A percentile compares a stretch with the other conserved stretches of the same genome.
Evolutionary conservation across 23 tunicate species (phyloP).

Genomic region (Halocynthia aurantium): DNA sequence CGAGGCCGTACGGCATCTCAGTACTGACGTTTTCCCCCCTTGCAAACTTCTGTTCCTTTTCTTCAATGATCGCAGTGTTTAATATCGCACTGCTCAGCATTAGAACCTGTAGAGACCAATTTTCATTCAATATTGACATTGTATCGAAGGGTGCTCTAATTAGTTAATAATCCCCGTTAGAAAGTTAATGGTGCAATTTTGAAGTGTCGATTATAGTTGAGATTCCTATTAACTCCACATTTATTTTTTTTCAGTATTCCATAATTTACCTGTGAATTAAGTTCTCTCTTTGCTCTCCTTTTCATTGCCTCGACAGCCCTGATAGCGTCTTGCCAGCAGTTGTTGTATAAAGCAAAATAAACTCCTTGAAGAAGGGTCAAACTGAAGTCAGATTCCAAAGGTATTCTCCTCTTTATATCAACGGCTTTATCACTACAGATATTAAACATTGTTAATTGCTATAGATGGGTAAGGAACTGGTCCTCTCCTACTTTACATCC

Average conservation of each 20-base stretch:
- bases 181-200: no score
- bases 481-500: no score
- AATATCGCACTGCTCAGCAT: slow-evolving; percentile 69
- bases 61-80: slow-evolving; percentile 32
- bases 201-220: no score
- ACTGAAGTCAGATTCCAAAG: slow-evolving; percentile 18
- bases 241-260: not conserved
- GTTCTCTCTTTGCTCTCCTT: slow-evolving; percentile 53
- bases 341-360: slow-evolving; percentile 66
- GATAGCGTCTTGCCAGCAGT: slow-evolving; percentile 30
- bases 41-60: slow-evolving; percentile 19
- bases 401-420: slow-evolving; percentile 19
- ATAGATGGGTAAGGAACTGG: no score
- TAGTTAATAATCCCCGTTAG: not conserved
- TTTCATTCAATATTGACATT: no score
- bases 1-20: slow-evolving; percentile 39
- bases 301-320: slow-evolving; percentile 56
- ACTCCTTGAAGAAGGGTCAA: slow-evolving; percentile 39
- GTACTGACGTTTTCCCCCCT: slow-evolving; percentile 2
- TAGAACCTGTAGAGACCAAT: slow-evolving; percentile 27
- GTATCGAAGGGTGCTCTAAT: no score
- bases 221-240: not conserved
- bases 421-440: slow-evolving; percentile 1
- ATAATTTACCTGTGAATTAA: slow-evolving; percentile 38
- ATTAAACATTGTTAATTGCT: not conserved